Evolutionary conservation across 2,797 vertebrate species (phyloP).

Genomic region (Micropoecilia bifurca): DNA sequence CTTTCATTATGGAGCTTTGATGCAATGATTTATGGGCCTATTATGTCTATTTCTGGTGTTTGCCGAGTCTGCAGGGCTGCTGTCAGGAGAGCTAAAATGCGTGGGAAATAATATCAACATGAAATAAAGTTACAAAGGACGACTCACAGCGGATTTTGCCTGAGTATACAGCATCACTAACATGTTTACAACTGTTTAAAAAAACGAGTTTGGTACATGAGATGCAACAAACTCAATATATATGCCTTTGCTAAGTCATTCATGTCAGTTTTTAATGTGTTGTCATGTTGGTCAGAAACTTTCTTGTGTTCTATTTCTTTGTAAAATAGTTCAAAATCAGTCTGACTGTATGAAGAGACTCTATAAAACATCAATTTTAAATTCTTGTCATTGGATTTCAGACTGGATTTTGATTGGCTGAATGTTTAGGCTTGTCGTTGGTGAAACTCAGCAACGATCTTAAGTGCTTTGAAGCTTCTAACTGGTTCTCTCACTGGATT

Average conservation of each 20-base stretch:
- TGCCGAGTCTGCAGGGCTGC: slow-evolving; percentile 16
- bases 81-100: slow-evolving; percentile 20
- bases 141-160: neutral
- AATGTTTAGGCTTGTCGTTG: neutral
- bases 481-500: neutral
- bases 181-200: too few relatives aligned
- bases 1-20: slow-evolving; percentile 12
- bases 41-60: slow-evolving; percentile 24
- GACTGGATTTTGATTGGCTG: neutral
- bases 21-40: neutral
- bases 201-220: too few relatives aligned
- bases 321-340: neutral
- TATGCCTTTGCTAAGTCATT: neutral
- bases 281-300: neutral
- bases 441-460: neutral
- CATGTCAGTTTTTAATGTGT: neutral
- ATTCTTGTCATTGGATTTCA: too few relatives aligned
- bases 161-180: too few relatives aligned
- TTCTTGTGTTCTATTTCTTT: too few relatives aligned
- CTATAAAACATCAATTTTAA: too few relatives aligned
- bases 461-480: neutral
- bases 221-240: too few relatives aligned
- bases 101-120: slow-evolving; percentile 12
- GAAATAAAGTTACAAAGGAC: neutral
- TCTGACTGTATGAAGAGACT: neutral